phyloP scores from a whole-genome alignment of 2,888 invertebrate species.

The Chesias legatella region DNA sequence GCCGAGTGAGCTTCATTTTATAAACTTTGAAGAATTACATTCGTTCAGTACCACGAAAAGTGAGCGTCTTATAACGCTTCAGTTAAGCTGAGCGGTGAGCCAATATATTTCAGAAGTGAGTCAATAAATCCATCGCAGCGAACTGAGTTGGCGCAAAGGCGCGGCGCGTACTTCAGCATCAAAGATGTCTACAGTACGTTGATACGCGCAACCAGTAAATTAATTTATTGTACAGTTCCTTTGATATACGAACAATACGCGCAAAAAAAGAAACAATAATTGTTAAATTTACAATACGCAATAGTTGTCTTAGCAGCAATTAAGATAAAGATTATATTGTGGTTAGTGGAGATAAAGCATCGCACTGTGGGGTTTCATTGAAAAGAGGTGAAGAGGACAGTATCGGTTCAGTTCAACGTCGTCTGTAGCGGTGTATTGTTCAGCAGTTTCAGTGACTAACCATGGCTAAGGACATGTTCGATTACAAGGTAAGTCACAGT shows the following conservation, averaged over 20 bases:
- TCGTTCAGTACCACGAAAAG: too few relatives aligned
- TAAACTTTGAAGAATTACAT: too few relatives aligned
- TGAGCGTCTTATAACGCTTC: too few relatives aligned
- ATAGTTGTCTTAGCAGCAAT: conserved; percentile 47
- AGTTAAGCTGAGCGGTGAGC: too few relatives aligned
- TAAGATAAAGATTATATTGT: conserved; percentile 67
- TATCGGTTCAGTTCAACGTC: conserved; percentile 46
- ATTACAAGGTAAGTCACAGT: conserved; percentile 59
- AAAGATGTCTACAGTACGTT: conserved; percentile 33
- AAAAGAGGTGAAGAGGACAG: conserved; percentile 51
- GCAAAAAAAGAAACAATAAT: conserved; percentile 43
- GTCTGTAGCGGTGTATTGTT: conserved; percentile 42
- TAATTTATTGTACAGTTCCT: conserved; percentile 48
- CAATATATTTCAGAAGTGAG: too few relatives aligned
- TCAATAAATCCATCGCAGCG: too few relatives aligned
- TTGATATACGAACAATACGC: conserved; percentile 26
- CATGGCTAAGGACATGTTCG: conserved; percentile 52
- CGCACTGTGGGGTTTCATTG: conserved; percentile 59
- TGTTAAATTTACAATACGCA: conserved; percentile 52
- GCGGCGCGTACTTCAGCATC: too few relatives aligned
- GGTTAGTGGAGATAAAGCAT: conserved; percentile 62
- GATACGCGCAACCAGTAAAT: conserved; percentile 54
- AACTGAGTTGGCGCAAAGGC: too few relatives aligned
- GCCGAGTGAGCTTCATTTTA: too few relatives aligned
- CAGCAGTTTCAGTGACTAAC: conserved; percentile 11